Evolutionary conservation across 2,113 vertebrate genomes (phyloP), one percentile per base, ranked within the genome.

Genomic region (Brienomyrus longianalis): DNA sequence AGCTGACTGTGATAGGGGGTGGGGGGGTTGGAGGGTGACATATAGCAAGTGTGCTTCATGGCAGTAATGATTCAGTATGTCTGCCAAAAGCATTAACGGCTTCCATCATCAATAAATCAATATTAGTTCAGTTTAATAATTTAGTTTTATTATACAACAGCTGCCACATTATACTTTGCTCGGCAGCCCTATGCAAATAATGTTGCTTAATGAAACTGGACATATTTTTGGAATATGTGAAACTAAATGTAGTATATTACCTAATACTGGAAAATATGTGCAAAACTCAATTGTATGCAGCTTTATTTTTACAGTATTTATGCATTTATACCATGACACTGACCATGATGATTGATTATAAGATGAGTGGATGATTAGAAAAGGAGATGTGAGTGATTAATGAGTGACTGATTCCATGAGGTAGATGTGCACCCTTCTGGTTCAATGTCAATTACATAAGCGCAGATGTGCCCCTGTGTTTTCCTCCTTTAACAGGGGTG

Each of bases 401-500:
- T 80, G 74, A 80, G 35, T 80, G 74, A 35, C 23, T n/a, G 56
- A n/a, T 62, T n/a, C 56, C 8, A n/a, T 62, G 56, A 9, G 56
- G 56, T 11, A 8, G 56, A 9, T 62, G 0, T 1, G 7, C 56
- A n/a, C 23, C 56, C 56, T n/a, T 62, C 56, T 62, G 27, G 62
- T 31, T 3, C 62, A n/a, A 70, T 15, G 74, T 80, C 17, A 15
- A 43, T 80, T 43, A 39, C 43, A 43, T 43, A 80, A 80, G 35
- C 17, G 2, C 74, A 43, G 15, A n/a, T 21, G 17, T 86, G 43
- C 74, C 48, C 51, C 56, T 90, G 51, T 83, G 51, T 88, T 17
- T 45, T 87, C 80, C 86, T 11, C 88, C 70, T 66, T 89, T 56
- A 86, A 89, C 88, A 98, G 97, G 97, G 97, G 21, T 98, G 97